Percentiles rank a stretch among this genome's conserved stretches.
These are phyloP conservation scores for Dascyllus trimaculatus DNA, from an alignment of 2,113 vertebrate genomes.

Conservation along the genomic window DNA sequence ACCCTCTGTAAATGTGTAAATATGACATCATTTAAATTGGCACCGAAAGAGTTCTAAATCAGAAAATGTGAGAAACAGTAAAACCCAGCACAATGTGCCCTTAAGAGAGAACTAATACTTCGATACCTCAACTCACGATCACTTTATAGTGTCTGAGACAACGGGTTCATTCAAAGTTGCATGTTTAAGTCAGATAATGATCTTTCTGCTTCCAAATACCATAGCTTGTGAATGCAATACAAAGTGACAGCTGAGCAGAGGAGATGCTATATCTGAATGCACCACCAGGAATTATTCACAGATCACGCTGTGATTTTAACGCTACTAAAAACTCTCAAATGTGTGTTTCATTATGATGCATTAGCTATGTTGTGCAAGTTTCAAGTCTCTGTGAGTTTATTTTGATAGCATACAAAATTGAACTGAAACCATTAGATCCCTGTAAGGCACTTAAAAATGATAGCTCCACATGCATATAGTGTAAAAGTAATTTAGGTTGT, in stretches of 20 bases:
- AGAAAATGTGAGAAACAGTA: not conserved
- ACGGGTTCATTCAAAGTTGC: not conserved
- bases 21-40: not conserved
- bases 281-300: not conserved
- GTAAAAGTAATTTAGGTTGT: too few relatives aligned
- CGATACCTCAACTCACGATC: not conserved
- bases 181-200: not conserved
- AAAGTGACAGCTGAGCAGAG: too few relatives aligned
- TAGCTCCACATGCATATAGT: too few relatives aligned
- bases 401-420: too few relatives aligned
- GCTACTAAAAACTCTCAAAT: not conserved
- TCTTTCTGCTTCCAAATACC: too few relatives aligned
- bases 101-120: not conserved
- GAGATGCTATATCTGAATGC: too few relatives aligned
- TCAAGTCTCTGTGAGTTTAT: too few relatives aligned
- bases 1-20: not conserved
- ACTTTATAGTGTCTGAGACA: not conserved
- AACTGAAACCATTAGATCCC: too few relatives aligned
- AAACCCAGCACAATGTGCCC: not conserved
- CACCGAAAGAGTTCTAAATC: not conserved
- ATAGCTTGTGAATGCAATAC: too few relatives aligned
- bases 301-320: not conserved
- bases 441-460: too few relatives aligned
- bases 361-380: not conserved
- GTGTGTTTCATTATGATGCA: not conserved